Percentiles rank a stretch among this genome's conserved stretches.
Conservation (phyloP, 1,140 invertebrate species). For the Neelides sp. region DNA sequence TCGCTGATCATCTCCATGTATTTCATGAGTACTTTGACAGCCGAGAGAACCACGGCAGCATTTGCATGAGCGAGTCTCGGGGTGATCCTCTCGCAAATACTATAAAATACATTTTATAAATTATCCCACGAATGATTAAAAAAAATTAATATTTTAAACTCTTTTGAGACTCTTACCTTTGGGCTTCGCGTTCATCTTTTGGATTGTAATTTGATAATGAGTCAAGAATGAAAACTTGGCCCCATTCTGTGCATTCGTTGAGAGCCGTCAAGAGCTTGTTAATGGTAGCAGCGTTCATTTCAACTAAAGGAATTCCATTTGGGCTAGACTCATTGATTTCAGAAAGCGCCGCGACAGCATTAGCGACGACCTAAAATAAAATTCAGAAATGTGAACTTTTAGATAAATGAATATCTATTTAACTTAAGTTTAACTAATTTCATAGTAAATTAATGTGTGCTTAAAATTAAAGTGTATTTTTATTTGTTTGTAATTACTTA, state of each 20-base stretch:
- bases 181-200: conserved; percentile 95
- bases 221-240: conserved; percentile 97
- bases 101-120: conserved; percentile 33
- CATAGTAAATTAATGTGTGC: too few relatives aligned
- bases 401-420: conserved; percentile 12
- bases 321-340: conserved; percentile 97
- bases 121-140: neutral
- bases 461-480: too few relatives aligned
- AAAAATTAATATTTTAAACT: conserved; percentile 5
- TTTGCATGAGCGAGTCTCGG: conserved; percentile 97
- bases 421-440: too few relatives aligned
- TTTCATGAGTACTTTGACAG: conserved; percentile 83
- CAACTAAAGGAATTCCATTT: conserved; percentile 79
- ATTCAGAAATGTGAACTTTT: too few relatives aligned
- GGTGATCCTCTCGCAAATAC: conserved; percentile 96
- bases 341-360: conserved; percentile 94
- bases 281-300: conserved; percentile 94
- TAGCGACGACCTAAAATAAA: conserved; percentile 71
- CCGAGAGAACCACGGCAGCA: conserved; percentile 96
- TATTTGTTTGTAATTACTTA: too few relatives aligned
- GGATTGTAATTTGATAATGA: conserved; percentile 94
- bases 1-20: conserved; percentile 93
- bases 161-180: conserved; percentile 46
- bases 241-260: conserved; percentile 99
- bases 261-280: conserved; percentile 96